A percentile compares a stretch with the other conserved stretches of the same genome.
phyloP scores from a whole-genome alignment of 2,797 vertebrate species.

The Phataginus tetradactyla region DNA sequence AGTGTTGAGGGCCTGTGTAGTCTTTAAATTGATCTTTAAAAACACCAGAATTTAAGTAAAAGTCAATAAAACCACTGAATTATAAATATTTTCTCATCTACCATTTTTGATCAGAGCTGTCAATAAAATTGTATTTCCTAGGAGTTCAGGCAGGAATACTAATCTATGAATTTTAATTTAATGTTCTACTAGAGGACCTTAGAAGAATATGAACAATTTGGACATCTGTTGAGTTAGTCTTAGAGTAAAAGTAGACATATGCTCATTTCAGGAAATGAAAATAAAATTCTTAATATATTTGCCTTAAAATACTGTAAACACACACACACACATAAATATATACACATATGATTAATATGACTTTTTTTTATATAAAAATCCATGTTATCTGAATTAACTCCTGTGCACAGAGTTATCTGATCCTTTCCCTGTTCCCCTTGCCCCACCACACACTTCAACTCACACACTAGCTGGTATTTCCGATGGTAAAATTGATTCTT shows the following conservation, averaged over 20 bases:
- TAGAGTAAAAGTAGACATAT: constrained; percentile 29
- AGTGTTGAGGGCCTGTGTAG: constrained; percentile 46
- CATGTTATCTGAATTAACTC: background rate
- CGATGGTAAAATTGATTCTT: background rate
- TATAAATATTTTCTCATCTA: constrained; percentile 60
- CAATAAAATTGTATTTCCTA: constrained; percentile 71
- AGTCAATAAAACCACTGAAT: constrained; percentile 56
- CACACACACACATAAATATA: too few relatives aligned
- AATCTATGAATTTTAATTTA: constrained; percentile 74
- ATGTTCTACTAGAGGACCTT: constrained; percentile 30
- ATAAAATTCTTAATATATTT: constrained; percentile 58
- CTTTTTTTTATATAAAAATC: constrained; percentile 31
- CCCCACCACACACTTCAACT: background rate
- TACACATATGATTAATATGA: background rate
- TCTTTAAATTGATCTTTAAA: constrained; percentile 74
- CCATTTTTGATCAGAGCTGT: constrained; percentile 62
- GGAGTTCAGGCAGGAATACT: constrained; percentile 66
- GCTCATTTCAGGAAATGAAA: constrained; percentile 49
- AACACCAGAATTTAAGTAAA: constrained; percentile 59
- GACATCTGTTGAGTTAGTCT: constrained; percentile 69
- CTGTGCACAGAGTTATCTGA: background rate
- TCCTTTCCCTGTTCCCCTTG: background rate
- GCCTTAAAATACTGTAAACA: constrained; percentile 10
- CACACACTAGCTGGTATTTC: background rate
- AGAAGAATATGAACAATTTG: constrained; percentile 54